Base-by-base conservation (phyloP, 1,140 invertebrate species). In the Drosophila arizonae region DNA sequence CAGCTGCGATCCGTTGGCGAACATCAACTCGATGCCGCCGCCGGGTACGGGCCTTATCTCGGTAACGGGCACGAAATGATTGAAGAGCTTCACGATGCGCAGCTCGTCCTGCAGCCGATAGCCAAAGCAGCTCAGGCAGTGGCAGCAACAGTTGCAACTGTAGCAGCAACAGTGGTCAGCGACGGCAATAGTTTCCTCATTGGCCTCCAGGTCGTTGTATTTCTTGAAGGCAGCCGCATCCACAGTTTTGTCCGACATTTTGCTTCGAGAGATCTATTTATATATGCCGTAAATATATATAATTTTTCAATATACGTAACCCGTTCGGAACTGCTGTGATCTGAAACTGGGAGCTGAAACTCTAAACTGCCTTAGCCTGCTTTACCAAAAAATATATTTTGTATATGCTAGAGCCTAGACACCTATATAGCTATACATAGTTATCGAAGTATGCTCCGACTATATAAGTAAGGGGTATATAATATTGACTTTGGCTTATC, bases 81-180 rank as follows among this genome's bases (percentile, higher is more conserved):
- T 41, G 10, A 56, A 36, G 10, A 36, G 11, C 0, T 11, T 39
- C 6, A 33, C 26, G 15, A 54, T 15, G 51, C 28, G 26, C 28
- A 54, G 8, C 51, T 54, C 51, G 2, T 54, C 51, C 26, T 17
- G 3, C 8, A 33, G 28, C n/a, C 8, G 51, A 10, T 54, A 54
- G 51, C 51, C 51, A 30, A 17, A 55, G 52, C 52, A 36, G 52
- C 52, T 55, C 15, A 55, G 4, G 9, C 52, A 36, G 30, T 15
- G 28, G 8, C n/a, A 15, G 30, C 30, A 55, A 10, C 52, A 55
- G n/a, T n/a, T 15, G 52, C 15, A 55, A 5, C 10, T 33, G 52
- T 13, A 17, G 30, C 30, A 36, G 30, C 48, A 26, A 6, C 10
- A 24, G 9, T 48, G 9, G 30, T 6, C 11, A 26, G 6, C 28